Base-by-base conservation (phyloP, 2,797 vertebrate species). In the Anguilla pacifica region DNA sequence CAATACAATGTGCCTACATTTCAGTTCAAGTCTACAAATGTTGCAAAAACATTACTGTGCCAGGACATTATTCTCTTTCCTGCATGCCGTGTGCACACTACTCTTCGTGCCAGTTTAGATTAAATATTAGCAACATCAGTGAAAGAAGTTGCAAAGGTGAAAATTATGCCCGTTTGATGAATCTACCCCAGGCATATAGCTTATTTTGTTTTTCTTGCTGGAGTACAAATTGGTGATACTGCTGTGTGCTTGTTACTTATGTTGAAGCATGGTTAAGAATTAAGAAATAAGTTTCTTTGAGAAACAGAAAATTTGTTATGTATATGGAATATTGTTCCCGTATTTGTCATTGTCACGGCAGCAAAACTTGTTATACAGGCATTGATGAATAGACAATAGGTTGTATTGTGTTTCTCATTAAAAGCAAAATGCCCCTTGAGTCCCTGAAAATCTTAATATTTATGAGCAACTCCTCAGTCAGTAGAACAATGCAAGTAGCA, bases 361-460 rank as follows among this genome's bases (percentile, higher is more conserved):
- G 43, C 43, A n/a, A 82, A 82, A 82, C 46, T 22, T 82, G 79
- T 82, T 82, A n/a, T 82, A 51, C 46, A 25, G 79, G 46, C 79
- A 82, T 82, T 82, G 79, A 82, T 82, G 46, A 82, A 82, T 82
- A 82, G 79, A 82, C 19, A 82, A 82, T 49, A 49, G 6, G 22
- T 82, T 49, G 46, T n/a, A 51, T 51, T 25, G 43, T 82, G 79
- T 51, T 51, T 82, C 79, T 82, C 79, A 82, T 82, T 82, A 82
- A 82, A 82, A 49, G 25, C 22, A 82, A 82, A 82, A 51, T 51
- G 79, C 39, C 79, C 79, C 79, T 51, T 82, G 79, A 49, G 43
- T 82, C 79, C 19, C 9, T 82, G 25, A n/a, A 43, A 51, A 11
- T 82, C 17, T 25, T 49, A 82, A 82, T 49, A 82, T 82, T 82